These are phyloP conservation scores for Drosophila rellima DNA, from an alignment of 2,888 invertebrate genomes.

Conservation along the genomic window DNA sequence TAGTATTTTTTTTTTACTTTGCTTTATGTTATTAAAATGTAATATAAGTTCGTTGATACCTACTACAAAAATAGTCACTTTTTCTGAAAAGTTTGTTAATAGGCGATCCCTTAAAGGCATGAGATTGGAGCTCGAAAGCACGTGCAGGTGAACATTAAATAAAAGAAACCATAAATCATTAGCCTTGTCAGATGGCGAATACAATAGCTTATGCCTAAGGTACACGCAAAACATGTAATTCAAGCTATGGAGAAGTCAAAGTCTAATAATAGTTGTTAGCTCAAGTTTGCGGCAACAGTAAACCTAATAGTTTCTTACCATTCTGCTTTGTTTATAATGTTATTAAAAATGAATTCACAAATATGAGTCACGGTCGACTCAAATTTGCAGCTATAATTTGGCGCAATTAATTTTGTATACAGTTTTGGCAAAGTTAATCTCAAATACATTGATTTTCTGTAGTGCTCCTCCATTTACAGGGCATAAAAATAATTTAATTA, in stretches of 20 bases:
- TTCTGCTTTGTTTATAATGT: not conserved
- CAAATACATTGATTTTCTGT: not conserved
- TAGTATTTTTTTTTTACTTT: not conserved
- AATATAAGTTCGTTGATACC: slow-evolving; percentile 1
- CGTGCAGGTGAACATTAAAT: slow-evolving; percentile 69
- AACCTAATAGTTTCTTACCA: not conserved
- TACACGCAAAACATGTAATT: slow-evolving; percentile 57
- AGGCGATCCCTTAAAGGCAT: slow-evolving; percentile 28
- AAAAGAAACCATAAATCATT: slow-evolving; percentile 68
- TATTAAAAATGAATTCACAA: slow-evolving; percentile 18
- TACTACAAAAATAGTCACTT: too few relatives aligned
- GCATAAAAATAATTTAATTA: slow-evolving; percentile 9
- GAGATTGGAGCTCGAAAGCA: slow-evolving; percentile 38
- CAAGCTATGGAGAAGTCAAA: not conserved
- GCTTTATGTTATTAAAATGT: not conserved
- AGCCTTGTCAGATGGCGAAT: slow-evolving; percentile 65
- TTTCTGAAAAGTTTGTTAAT: slow-evolving; percentile 1
- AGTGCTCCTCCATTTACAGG: not conserved
- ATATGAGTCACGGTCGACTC: slow-evolving; percentile 7
- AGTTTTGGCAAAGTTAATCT: too few relatives aligned
- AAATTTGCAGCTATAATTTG: not conserved
- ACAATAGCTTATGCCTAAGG: slow-evolving; percentile 55
- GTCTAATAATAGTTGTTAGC: slow-evolving; percentile 8
- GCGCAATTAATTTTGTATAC: too few relatives aligned
- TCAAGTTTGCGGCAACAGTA: slow-evolving; percentile 2